These are phyloP conservation scores for Excalfactoria chinensis DNA, from an alignment of 2,113 vertebrate genomes.

Conservation along the genomic window DNA sequence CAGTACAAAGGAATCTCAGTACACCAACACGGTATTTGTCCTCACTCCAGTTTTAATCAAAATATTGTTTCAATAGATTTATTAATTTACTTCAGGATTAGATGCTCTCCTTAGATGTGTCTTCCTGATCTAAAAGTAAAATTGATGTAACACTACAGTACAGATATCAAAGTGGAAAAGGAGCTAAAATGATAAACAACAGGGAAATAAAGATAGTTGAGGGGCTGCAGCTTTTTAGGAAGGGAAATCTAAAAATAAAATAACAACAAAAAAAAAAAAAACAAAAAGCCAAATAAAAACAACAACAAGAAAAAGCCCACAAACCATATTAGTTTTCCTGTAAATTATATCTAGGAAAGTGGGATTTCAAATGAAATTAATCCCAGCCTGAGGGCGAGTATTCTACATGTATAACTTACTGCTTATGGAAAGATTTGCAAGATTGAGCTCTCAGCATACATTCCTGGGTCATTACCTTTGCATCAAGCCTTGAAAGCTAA, in stretches of 20 bases:
- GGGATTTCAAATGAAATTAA: not conserved
- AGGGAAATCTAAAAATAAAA: not conserved
- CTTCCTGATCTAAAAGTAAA: slow-evolving; percentile 37
- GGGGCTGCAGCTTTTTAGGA: not conserved
- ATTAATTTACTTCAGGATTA: slow-evolving; percentile 70
- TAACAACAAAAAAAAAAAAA: no score
- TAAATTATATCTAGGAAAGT: not conserved
- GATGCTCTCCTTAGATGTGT: slow-evolving; percentile 30
- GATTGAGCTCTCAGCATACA: not conserved
- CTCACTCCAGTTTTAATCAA: slow-evolving; percentile 62
- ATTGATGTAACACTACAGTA: not conserved
- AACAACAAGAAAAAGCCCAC: no score
- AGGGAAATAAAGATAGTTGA: not conserved
- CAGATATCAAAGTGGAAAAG: not conserved
- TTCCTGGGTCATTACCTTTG: not conserved
- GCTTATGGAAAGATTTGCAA: not conserved
- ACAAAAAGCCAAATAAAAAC: no score
- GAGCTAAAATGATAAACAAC: not conserved
- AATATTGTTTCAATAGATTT: slow-evolving; percentile 66
- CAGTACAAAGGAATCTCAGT: slow-evolving; percentile 46
- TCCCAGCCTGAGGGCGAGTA: not conserved
- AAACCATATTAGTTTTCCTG: not conserved
- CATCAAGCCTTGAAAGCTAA: not conserved
- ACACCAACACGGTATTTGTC: slow-evolving; percentile 31
- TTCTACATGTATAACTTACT: not conserved